phyloP scores from a whole-genome alignment of 2,113 vertebrate species.

The Hyperopisus bebe region DNA sequence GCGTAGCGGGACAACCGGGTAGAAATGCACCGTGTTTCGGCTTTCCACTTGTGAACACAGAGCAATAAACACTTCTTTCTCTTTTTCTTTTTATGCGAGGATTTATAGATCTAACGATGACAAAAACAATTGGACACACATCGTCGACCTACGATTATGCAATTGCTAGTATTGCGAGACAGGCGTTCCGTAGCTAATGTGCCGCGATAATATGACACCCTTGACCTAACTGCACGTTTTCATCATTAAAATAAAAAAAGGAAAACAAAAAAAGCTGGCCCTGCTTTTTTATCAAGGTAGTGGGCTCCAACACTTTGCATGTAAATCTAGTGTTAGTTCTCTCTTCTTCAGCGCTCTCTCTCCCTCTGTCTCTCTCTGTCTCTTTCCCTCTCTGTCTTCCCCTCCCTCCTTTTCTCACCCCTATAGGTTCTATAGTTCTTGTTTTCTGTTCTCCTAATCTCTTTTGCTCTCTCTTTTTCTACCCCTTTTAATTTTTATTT shows the following conservation, averaged over 20 bases:
- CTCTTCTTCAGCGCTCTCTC: constrained; percentile 44
- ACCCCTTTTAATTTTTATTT: constrained; percentile 95
- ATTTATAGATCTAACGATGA: constrained; percentile 64
- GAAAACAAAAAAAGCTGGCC: constrained; percentile 46
- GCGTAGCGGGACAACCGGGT: constrained; percentile 51
- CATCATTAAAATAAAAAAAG: constrained; percentile 64
- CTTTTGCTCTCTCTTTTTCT: constrained; percentile 49
- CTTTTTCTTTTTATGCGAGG: constrained; percentile 51
- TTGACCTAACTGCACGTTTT: constrained; percentile 76
- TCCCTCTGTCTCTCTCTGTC: constrained; percentile 40
- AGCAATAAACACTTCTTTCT: constrained; percentile 64
- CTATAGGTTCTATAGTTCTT: constrained; percentile 45
- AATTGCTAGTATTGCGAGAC: constrained; percentile 73
- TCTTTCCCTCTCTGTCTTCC: constrained; percentile 59
- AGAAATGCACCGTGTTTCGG: constrained; percentile 45
- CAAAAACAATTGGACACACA: constrained; percentile 62
- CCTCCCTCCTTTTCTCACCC: constrained; percentile 49
- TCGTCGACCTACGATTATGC: constrained; percentile 72
- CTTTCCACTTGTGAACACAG: constrained; percentile 63
- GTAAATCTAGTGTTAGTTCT: constrained; percentile 98
- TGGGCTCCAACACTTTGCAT: constrained; percentile 97
- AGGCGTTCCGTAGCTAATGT: constrained; percentile 70
- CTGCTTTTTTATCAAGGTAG: constrained; percentile 66
- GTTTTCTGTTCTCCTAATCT: constrained; percentile 54
- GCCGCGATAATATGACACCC: constrained; percentile 70